phyloP scores from a whole-genome alignment of 2,888 invertebrate genomes.

The Scelioninae gen. 1 region DNA sequence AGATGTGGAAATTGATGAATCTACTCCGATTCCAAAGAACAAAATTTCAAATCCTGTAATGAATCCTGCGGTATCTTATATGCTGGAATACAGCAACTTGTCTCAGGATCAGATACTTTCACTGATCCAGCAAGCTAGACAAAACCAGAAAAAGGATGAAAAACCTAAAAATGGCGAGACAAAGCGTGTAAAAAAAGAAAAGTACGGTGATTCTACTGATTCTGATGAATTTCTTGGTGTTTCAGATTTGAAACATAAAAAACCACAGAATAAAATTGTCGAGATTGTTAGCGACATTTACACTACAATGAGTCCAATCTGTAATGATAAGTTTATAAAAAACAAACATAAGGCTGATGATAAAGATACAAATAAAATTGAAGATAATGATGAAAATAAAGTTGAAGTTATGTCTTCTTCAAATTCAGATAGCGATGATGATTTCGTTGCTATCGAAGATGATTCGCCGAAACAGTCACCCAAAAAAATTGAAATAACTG shows the following conservation, averaged over 20 bases:
- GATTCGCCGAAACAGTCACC: slow-evolving; percentile 70
- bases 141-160: slow-evolving; percentile 58
- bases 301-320: slow-evolving; percentile 39
- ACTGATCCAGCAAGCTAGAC: slow-evolving; percentile 81
- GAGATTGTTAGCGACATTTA: slow-evolving; percentile 59
- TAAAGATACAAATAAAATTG: no score
- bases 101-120: slow-evolving; percentile 88
- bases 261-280: slow-evolving; percentile 3
- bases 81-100: slow-evolving; percentile 91
- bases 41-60: slow-evolving; percentile 56
- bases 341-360: background rate
- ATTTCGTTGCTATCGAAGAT: slow-evolving; percentile 84
- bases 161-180: slow-evolving; percentile 38
- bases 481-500: slow-evolving; percentile 80
- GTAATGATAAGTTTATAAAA: slow-evolving; percentile 40
- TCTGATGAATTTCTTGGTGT: slow-evolving; percentile 66
- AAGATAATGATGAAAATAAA: background rate
- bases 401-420: slow-evolving; percentile 53
- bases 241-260: slow-evolving; percentile 22
- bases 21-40: slow-evolving; percentile 77
- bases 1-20: slow-evolving; percentile 72
- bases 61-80: slow-evolving; percentile 85
- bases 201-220: slow-evolving; percentile 65
- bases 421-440: slow-evolving; percentile 81
- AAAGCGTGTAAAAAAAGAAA: background rate